Base-by-base conservation (phyloP, 2,113 vertebrate species). In the Sardina pilchardus region DNA sequence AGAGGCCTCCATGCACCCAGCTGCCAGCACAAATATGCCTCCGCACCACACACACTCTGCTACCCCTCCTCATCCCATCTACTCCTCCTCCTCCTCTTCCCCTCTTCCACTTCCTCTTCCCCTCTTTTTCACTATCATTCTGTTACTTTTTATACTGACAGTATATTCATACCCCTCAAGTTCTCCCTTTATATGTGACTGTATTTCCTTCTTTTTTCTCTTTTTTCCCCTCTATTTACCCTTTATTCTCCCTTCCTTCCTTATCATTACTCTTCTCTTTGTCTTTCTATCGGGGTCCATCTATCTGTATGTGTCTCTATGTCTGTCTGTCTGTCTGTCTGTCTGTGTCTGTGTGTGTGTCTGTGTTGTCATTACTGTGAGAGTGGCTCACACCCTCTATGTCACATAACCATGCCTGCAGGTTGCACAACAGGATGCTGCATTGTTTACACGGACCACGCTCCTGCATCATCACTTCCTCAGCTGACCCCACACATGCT, bases 351-450 rank as follows among this genome's bases (percentile, higher is more conserved):
- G 56, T n/a, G 21, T 63, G 56, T 63, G 21, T 63, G 56, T 63
- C 4, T 67, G 63, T 71, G 1, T 9, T 71, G 63, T 71, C n/a
- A 34, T 26, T 36, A 63, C 12, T 75, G 67, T 78, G 34, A 36
- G 2, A 30, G 21, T 59, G 21, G 53, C 19, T 59, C 21, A 59
- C 21, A 24, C 19, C 53, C 53, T 59, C 19, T 59, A 19, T 59
- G 19, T 24, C 21, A 47, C 50, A 67, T 12, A 30, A n/a, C 30
- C 63, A 67, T 30, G 6, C 86, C 92, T 88, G 89, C 85, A 87
- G 87, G 48, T 39, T 93, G 91, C 92, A 86, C 92, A 91, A 93
- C 90, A 91, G 93, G 92, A 94, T 90, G 90, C 82, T 86, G 88
- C 83, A 90, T 93, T 92, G 89, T 92, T 91, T 36, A 50, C 83